Conservation (phyloP, 2,113 vertebrate genomes). For the Varanus komodoensis region DNA sequence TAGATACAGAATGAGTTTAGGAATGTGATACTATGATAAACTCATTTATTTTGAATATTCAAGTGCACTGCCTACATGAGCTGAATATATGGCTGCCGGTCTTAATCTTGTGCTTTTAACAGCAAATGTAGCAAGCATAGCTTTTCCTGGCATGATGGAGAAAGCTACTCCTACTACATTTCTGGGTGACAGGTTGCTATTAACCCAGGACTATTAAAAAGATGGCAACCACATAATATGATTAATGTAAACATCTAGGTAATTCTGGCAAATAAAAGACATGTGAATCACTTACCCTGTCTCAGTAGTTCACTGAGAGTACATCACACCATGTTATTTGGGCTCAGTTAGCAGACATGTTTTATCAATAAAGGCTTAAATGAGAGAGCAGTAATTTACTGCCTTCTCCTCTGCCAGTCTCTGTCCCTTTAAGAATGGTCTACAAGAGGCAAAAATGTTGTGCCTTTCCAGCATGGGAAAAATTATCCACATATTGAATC, state of each 20-base stretch:
- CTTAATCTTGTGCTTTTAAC: not conserved
- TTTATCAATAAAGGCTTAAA: not conserved
- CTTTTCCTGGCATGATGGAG: not conserved
- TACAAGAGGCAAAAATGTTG: not conserved
- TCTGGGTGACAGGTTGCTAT: not conserved
- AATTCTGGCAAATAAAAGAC: not conserved
- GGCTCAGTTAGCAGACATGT: not conserved
- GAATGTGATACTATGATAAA: not conserved
- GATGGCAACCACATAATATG: not conserved
- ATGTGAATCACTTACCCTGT: not conserved
- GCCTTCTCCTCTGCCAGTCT: not conserved
- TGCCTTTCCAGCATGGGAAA: not conserved
- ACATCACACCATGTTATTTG: not conserved
- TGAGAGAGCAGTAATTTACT: not conserved
- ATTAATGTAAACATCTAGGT: not conserved
- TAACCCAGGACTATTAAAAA: not conserved
- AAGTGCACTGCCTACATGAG: not conserved
- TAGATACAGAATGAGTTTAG: not conserved
- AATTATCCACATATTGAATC: not conserved
- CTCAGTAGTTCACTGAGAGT: not conserved
- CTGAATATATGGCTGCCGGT: not conserved
- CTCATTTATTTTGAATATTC: not conserved
- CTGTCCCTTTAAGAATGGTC: not conserved
- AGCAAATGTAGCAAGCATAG: not conserved
- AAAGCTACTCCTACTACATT: not conserved